These are phyloP conservation scores for Tipula helvola DNA, from an alignment of 2,888 invertebrate genomes.

Conservation along the genomic window DNA sequence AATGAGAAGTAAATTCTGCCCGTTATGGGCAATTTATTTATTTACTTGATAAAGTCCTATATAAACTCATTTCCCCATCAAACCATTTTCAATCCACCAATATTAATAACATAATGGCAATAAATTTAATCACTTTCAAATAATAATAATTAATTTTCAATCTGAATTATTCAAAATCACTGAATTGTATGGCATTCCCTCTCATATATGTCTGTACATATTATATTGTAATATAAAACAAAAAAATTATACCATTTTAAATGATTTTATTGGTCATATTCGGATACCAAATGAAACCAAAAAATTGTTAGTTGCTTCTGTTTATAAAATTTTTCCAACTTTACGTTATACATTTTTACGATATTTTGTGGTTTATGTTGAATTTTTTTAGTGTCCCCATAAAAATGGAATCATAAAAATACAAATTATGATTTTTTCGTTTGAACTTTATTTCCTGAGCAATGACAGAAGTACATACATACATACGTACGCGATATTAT, in stretches of 20 bases:
- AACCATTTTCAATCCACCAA: too few species aligned
- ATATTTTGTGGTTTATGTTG: conserved; percentile 4
- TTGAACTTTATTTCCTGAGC: not conserved
- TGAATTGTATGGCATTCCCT: too few species aligned
- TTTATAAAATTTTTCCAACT: not conserved
- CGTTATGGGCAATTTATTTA: too few species aligned
- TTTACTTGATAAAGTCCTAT: too few species aligned
- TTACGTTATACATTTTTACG: not conserved
- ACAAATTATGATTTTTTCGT: not conserved
- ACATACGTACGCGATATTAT: not conserved
- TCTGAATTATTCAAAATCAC: too few species aligned
- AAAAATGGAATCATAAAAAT: not conserved
- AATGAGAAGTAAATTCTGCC: too few species aligned
- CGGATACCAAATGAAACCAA: not conserved
- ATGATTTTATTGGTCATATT: not conserved
- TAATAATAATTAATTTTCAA: too few species aligned
- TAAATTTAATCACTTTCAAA: too few species aligned
- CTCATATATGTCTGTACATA: too few species aligned
- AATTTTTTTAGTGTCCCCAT: not conserved
- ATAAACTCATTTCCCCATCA: too few species aligned
- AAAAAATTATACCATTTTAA: not conserved
- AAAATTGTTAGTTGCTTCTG: not conserved
- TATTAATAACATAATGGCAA: too few species aligned
- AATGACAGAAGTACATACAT: not conserved
- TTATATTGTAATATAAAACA: too few species aligned